Conservation (phyloP, 2,113 vertebrate species). For the Peromyscus californicus region DNA sequence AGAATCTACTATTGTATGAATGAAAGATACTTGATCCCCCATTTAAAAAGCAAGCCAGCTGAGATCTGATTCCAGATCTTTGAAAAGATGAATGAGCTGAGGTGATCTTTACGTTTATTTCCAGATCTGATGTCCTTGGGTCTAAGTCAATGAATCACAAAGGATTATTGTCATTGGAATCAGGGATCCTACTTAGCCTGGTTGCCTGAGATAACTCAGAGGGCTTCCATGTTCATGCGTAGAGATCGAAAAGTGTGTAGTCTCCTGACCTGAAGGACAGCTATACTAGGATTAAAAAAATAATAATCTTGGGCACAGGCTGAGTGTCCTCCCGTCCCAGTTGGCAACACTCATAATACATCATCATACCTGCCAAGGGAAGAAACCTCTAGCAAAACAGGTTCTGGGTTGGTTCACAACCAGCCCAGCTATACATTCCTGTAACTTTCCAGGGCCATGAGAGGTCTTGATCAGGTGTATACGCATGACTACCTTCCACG, state of each 20-base stretch:
- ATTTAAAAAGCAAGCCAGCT: slow-evolving; percentile 35
- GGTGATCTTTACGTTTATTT: slow-evolving; percentile 51
- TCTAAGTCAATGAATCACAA: slow-evolving; percentile 11
- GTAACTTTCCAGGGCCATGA: slow-evolving; percentile 87
- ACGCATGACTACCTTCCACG: neutral
- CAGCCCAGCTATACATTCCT: slow-evolving; percentile 84
- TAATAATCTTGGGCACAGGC: slow-evolving; percentile 76
- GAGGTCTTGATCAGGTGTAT: neutral
- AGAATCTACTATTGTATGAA: neutral
- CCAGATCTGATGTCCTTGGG: neutral
- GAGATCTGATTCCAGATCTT: neutral
- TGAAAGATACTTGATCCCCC: neutral
- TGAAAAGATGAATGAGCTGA: neutral
- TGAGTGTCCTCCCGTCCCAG: slow-evolving; percentile 83
- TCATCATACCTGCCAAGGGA: slow-evolving; percentile 83
- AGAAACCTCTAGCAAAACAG: slow-evolving; percentile 85
- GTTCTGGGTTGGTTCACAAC: slow-evolving; percentile 83
- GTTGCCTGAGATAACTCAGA: slow-evolving; percentile 13
- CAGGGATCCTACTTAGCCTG: slow-evolving; percentile 11
- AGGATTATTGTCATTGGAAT: slow-evolving; percentile 30
- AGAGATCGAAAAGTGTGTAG: neutral
- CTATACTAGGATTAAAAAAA: slow-evolving; percentile 58
- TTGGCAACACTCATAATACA: slow-evolving; percentile 82
- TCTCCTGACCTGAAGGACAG: neutral
- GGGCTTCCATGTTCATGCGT: neutral